These are phyloP conservation scores for Huso huso DNA, from an alignment of 2,797 vertebrate genomes.

Conservation along the genomic window DNA sequence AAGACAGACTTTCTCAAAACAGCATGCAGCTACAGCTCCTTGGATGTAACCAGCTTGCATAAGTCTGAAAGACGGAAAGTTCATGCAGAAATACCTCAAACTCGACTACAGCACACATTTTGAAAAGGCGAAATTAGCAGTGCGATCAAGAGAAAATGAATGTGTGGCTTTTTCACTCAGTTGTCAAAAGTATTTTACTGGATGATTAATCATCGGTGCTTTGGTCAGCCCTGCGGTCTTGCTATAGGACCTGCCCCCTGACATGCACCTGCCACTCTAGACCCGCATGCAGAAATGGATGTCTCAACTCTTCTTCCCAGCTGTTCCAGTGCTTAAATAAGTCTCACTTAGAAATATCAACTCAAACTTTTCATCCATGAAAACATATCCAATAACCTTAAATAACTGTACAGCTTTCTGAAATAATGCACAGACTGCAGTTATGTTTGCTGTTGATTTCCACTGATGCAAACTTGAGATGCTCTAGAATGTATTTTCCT, in stretches of 20 bases:
- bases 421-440: conserved; percentile 10
- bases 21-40: too few relatives aligned
- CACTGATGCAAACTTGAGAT: not conserved
- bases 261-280: conserved; percentile 55
- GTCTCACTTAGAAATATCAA: conserved; percentile 19
- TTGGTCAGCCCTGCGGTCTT: conserved; percentile 47
- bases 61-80: too few relatives aligned
- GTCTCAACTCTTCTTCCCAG: conserved; percentile 48
- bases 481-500: not conserved
- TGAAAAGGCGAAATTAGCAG: conserved; percentile 47
- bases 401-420: conserved; percentile 16
- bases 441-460: conserved; percentile 1
- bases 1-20: too few relatives aligned
- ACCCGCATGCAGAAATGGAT: conserved; percentile 39
- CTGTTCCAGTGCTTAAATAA: conserved; percentile 45
- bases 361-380: conserved; percentile 17
- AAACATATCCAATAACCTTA: conserved; percentile 22
- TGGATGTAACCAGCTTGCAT: too few relatives aligned
- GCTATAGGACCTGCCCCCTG: conserved; percentile 51
- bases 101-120: conserved; percentile 8
- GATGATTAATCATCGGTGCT: conserved; percentile 65
- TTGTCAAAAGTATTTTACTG: conserved; percentile 58
- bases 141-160: conserved; percentile 48
- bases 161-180: conserved; percentile 37
- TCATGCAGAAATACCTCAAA: too few relatives aligned